Conservation (phyloP, 2,113 vertebrate genomes). For the Oceanites oceanicus region DNA sequence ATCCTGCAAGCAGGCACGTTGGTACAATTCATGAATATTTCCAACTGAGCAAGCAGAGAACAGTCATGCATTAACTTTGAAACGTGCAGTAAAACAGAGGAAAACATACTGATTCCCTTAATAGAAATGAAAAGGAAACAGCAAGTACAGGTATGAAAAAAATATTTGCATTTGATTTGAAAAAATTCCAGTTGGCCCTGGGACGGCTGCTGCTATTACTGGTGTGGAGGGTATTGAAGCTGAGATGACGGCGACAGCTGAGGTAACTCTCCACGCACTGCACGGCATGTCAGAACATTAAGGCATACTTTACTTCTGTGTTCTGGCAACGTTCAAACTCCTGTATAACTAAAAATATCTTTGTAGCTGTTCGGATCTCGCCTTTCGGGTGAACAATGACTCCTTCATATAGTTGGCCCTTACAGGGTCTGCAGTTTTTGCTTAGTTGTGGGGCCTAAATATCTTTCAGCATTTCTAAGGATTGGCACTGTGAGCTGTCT, state of each 20-base stretch:
- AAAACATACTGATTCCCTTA: background rate
- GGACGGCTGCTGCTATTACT: rapidly evolving
- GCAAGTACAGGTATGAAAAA: background rate
- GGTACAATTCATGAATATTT: background rate
- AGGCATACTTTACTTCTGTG: background rate
- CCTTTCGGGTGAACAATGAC: background rate
- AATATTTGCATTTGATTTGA: background rate
- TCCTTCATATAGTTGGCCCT: too few species aligned
- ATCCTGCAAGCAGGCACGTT: background rate
- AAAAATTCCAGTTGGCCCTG: background rate
- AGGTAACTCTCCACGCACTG: background rate
- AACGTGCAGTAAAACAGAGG: background rate
- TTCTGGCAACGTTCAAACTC: background rate
- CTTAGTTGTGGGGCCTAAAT: background rate
- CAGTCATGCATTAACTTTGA: background rate
- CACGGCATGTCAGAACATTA: background rate
- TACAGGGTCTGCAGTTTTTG: background rate
- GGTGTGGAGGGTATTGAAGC: background rate
- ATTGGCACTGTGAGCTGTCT: rapidly evolving
- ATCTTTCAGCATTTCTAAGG: background rate
- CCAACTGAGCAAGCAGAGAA: background rate
- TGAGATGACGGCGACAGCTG: rapidly evolving
- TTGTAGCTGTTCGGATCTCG: background rate
- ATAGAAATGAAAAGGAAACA: background rate
- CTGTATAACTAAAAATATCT: background rate